Conservation (phyloP, 2,797 vertebrate species). For the Rhincodon typus region DNA sequence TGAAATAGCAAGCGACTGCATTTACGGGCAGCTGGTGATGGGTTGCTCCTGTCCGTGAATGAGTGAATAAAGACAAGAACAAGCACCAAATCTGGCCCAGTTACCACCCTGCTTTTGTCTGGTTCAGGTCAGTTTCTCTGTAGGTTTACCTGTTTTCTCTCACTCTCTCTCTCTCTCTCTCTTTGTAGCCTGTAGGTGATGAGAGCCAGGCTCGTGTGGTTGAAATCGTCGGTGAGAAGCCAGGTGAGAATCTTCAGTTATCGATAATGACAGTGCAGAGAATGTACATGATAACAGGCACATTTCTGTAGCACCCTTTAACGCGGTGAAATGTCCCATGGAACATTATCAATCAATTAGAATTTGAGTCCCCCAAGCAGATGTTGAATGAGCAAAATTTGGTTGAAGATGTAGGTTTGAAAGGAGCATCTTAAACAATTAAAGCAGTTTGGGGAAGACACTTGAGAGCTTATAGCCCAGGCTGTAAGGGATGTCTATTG, state of each 20-base stretch:
- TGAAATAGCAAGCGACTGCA: no score
- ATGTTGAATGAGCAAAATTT: background rate
- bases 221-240: constrained; percentile 70
- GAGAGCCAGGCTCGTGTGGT: constrained; percentile 76
- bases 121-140: background rate
- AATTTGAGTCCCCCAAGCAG: background rate
- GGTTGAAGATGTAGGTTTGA: background rate
- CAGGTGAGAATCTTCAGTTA: constrained; percentile 55
- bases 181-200: constrained; percentile 71
- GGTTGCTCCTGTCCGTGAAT: no score
- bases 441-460: background rate
- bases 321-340: background rate
- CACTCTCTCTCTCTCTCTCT: background rate
- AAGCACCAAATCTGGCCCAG: background rate
- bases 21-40: no score
- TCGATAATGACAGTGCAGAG: no score
- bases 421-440: background rate
- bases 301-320: background rate
- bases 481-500: background rate
- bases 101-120: background rate
- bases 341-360: background rate
- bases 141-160: background rate
- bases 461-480: background rate
- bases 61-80: no score
- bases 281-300: background rate